These are phyloP conservation scores for Mizuhopecten yessoensis DNA, from an alignment of 1,140 invertebrate genomes.

Conservation along the genomic window DNA sequence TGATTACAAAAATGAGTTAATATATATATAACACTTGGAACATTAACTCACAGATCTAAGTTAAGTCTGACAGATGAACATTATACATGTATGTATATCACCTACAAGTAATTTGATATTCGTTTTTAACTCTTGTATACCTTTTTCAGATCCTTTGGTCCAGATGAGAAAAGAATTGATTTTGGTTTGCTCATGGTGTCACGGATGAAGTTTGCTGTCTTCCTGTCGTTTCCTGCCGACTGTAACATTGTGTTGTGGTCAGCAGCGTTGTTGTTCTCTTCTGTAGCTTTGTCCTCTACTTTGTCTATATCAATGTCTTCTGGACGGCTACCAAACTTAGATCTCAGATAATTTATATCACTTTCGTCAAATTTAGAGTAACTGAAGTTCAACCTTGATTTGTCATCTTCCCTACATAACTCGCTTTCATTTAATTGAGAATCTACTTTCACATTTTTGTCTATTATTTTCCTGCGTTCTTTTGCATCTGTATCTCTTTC, in stretches of 20 bases:
- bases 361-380: constrained; percentile 64
- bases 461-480: constrained; percentile 63
- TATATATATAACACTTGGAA: too few relatives aligned
- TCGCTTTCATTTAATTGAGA: constrained; percentile 62
- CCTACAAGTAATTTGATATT: too few relatives aligned
- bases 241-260: constrained; percentile 54
- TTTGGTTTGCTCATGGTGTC: constrained; percentile 67
- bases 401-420: constrained; percentile 50
- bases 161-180: constrained; percentile 64
- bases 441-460: constrained; percentile 66
- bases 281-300: constrained; percentile 1
- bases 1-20: too few relatives aligned
- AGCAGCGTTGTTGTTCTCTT: constrained; percentile 40
- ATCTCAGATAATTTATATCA: constrained; percentile 56
- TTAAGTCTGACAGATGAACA: too few relatives aligned
- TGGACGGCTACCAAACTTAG: neutral
- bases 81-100: too few relatives aligned
- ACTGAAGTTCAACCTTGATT: constrained; percentile 56
- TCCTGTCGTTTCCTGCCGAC: constrained; percentile 70
- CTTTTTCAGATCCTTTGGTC: constrained; percentile 56
- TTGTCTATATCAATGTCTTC: neutral
- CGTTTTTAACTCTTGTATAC: neutral
- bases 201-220: constrained; percentile 63
- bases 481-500: neutral
- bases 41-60: too few relatives aligned